A percentile compares a stretch with the other conserved stretches of the same genome.
phyloP scores from a whole-genome alignment of 2,113 vertebrate genomes.

The Elachura formosa region DNA sequence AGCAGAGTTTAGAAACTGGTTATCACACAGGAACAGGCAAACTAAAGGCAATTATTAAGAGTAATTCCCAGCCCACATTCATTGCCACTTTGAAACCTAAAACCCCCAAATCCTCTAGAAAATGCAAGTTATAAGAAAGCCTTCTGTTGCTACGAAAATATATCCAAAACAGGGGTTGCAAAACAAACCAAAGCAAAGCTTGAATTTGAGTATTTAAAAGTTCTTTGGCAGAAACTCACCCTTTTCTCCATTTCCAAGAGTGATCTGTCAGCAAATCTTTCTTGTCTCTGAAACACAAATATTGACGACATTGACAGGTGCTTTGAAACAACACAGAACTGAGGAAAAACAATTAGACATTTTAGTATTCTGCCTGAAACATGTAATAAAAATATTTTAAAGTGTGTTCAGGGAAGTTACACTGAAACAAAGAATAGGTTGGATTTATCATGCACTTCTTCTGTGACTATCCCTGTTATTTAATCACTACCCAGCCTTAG shows the following conservation, averaged over 20 bases:
- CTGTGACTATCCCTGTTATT: not conserved
- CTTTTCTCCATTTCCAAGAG: conserved; percentile 99
- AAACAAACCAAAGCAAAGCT: not conserved
- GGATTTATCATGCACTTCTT: not conserved
- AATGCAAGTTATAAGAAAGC: not conserved
- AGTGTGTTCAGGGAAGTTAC: not conserved
- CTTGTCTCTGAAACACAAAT: conserved; percentile 87
- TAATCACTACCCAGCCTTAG: not conserved
- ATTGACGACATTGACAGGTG: not conserved
- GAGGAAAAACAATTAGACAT: not conserved
- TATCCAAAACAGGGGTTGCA: not conserved
- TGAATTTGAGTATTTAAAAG: not conserved
- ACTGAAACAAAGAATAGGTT: not conserved
- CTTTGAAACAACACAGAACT: not conserved
- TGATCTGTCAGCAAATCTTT: conserved; percentile 95
- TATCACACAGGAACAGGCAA: not conserved
- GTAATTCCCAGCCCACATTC: not conserved
- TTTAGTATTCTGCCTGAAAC: not conserved
- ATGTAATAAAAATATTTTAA: not conserved
- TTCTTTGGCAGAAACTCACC: conserved; percentile 76
- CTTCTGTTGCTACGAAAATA: not conserved
- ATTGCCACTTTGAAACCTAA: not conserved
- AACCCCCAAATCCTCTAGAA: not conserved
- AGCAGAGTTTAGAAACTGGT: not conserved
- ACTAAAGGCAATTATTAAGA: not conserved